Base-by-base conservation (phyloP, 1,140 invertebrate species). In the Argopecten irradians region DNA sequence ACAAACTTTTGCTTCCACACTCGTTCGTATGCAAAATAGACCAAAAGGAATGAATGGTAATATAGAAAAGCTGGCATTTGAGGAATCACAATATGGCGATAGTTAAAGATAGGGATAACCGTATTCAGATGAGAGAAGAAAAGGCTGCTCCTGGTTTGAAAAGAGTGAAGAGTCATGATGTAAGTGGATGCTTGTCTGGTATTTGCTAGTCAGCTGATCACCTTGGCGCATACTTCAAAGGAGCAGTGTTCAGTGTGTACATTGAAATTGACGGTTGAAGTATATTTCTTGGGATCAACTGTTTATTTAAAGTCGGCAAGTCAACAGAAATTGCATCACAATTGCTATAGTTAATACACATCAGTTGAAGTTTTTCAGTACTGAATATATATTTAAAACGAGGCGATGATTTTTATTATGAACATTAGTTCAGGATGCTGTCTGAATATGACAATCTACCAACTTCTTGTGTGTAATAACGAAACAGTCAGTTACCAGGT, bases 281-380 rank as follows among this genome's bases (percentile, higher is more conserved):
- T 35, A 85, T 34, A 85, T 34, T 34, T 39, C 32, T 39, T 85
- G 32, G 84, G 84, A 85, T 85, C 84, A 19, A n/a, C 36, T 22
- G 11, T 85, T 19, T 85, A 85, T 32, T 32, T 85, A 85, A 34
- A 19, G 9, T 85, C 34, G 84, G 84, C 43, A 39, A 85, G 16
- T 19, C 32, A 36, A 3, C n/a, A 39, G 19, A n/a, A n/a, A 39
- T 85, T 35, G 32, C 11, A 85, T 5, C 32, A 85, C n/a, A 28
- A 41, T 28, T 22, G 11, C 11, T 39, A 22, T 85, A 11, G 22
- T 19, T 14, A 34, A 43, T 39, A 35, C 11, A 7, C 9, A 85
- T 35, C 36, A 39, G 36, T 3, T 36, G 14, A 85, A 9, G 16
- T 16, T 34, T 13, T 35, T 85, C 16, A 9, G 32, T 85, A 7